A percentile compares a stretch with the other conserved stretches of the same genome.
phyloP scores from a whole-genome alignment of 2,113 vertebrate species.

The human (Homo sapiens) region GRCh38 chr2:30575501-30576000 shows the following conservation, averaged over 20 bases:
- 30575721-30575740: conserved; percentile 30
- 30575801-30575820: not conserved
- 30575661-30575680: not conserved
- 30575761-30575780: not conserved
- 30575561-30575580: not conserved
- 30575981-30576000: not conserved
- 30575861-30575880: not conserved
- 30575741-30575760: not conserved
- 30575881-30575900: not conserved
- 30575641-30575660: not conserved
- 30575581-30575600: not conserved
- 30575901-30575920: not conserved
- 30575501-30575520: not conserved
- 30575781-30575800: not conserved
- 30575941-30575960: not conserved
- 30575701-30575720: conserved; percentile 3
- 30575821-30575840: not conserved
- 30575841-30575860: not conserved
- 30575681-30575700: not conserved
- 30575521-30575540: not conserved
- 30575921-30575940: not conserved
- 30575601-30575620: not conserved
- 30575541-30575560: not conserved
- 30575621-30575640: not conserved
- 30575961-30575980: not conserved